These are phyloP conservation scores for Lamproptera curius DNA, from an alignment of 2,888 invertebrate genomes.

Conservation along the genomic window DNA sequence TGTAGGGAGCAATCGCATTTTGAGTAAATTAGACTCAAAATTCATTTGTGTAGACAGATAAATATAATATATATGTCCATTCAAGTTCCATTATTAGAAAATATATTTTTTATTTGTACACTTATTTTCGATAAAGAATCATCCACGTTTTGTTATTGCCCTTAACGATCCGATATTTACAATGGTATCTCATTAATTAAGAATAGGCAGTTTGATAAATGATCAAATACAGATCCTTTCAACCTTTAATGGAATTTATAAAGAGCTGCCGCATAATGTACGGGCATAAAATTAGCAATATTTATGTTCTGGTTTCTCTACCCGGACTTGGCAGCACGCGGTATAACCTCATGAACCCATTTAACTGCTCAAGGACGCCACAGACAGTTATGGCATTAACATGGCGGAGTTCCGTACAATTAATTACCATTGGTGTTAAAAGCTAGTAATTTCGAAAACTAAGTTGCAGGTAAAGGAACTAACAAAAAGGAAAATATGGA, in stretches of 20 bases:
- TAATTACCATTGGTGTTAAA: no score
- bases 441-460: no score
- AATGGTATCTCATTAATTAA: not conserved
- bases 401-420: not conserved
- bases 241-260: not conserved
- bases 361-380: constrained; percentile 1
- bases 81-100: no score
- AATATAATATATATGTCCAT: no score
- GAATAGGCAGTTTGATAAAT: not conserved
- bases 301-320: constrained; percentile 3
- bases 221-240: not conserved
- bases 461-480: no score
- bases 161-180: no score
- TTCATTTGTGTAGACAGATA: no score
- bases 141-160: not conserved
- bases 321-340: not conserved
- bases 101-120: not conserved
- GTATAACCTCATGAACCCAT: not conserved
- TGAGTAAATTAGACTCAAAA: no score
- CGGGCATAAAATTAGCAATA: not conserved
- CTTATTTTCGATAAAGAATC: not conserved
- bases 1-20: no score
- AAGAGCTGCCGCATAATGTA: not conserved
- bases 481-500: no score
- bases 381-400: not conserved